Evolutionary conservation across 2,797 vertebrate species (phyloP), one percentile per base, ranked within the genome.

Genomic region (Poliocrania exsul): DNA sequence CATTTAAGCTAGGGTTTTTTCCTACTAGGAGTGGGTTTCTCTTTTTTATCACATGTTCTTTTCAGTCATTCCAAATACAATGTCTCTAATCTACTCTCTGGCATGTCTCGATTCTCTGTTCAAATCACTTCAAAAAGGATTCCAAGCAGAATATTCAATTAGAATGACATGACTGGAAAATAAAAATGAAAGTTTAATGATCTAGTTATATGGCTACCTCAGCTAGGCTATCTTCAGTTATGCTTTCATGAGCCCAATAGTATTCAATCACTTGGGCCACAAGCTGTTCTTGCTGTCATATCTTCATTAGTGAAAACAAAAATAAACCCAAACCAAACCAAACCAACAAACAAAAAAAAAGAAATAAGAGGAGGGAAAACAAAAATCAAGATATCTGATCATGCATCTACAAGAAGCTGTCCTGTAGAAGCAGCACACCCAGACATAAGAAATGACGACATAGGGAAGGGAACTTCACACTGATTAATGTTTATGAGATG

Each of bases 141-240:
- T 86, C 49, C 51, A 84, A 72, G 62, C 46, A 84, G 77, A 61
- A 85, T 88, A 90, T 58, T 81, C 47, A 88, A 86, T 81, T 90
- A 75, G 56, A 64, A 81, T 87, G 31, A 80, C 37, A 90, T 77
- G 44, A 72, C 35, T 66, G 49, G 82, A 96, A 92, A 91, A 88
- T 58, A 94, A 56, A 95, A 91, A 71, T 26, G 35, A 26, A 94
- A 84, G 11, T 80, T 62, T 79, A 81, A 80, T 82, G 51, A 60
- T 46, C 31, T 67, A 66, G 47, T 49, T 78, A 44, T 23, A 65
- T 54, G 46, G 77, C 66, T 88, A 80, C 26, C 24, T 83, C 44
- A 75, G 16, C 20, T n/a, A n/a, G 21, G 37, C 24, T 70, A 26
- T 24, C 50, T 86, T 78, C 40, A 64, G 37, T 70, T 72, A 51